Percentiles rank a stretch among this genome's conserved stretches.
phyloP scores from a whole-genome alignment of 2,797 vertebrate species.

The Cuniculus paca region DNA sequence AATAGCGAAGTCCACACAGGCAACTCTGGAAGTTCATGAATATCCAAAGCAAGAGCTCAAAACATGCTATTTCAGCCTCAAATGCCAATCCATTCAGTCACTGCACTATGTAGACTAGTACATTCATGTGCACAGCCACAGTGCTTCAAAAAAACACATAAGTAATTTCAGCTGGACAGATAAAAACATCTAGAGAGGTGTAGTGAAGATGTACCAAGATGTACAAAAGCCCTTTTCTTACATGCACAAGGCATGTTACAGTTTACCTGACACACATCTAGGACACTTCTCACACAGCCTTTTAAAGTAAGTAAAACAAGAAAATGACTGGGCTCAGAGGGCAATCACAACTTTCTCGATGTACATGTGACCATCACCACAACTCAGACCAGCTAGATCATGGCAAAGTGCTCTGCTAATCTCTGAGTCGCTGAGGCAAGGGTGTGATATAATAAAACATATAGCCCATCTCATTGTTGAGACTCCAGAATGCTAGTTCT shows the following conservation, averaged over 20 bases:
- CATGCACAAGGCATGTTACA: not conserved
- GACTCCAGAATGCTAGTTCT: not conserved
- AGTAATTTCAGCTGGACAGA: conserved; percentile 80
- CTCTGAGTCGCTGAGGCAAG: conserved; percentile 68
- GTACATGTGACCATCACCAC: not conserved
- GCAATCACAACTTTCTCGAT: not conserved
- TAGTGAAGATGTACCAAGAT: conserved; percentile 85
- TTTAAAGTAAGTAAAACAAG: conserved; percentile 4
- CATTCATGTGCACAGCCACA: conserved; percentile 83
- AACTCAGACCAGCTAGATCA: conserved; percentile 56
- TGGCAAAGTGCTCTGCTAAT: conserved; percentile 73
- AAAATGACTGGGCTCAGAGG: not conserved
- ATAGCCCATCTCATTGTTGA: not conserved
- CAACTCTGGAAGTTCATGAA: not conserved
- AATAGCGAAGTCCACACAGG: not conserved
- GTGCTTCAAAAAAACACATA: conserved; percentile 81
- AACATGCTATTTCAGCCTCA: not conserved
- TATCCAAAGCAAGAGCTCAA: conserved; percentile 1
- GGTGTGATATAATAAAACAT: conserved; percentile 63
- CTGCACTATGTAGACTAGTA: conserved; percentile 74
- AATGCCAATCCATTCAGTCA: not conserved
- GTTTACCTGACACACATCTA: not conserved
- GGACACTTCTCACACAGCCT: not conserved
- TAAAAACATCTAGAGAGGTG: conserved; percentile 81
- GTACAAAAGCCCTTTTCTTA: conserved; percentile 76